Evolutionary conservation across 2,113 vertebrate genomes (phyloP).

Genomic region (Brachyhypopomus occidentalis): DNA sequence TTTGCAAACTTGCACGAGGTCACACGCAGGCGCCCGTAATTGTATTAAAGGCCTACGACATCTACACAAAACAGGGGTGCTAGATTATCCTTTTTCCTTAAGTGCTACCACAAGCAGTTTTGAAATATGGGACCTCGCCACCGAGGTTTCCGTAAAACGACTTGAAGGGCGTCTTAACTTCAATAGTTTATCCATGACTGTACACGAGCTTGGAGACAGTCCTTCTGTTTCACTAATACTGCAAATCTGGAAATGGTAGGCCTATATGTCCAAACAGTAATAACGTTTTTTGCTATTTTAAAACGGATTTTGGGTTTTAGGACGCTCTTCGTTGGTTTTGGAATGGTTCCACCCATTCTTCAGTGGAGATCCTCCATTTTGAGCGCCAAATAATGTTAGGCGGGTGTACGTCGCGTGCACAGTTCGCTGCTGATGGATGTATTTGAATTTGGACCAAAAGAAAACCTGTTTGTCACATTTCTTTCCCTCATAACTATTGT

Average conservation of each 20-base stretch:
- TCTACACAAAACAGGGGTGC: neutral
- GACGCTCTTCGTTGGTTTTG: neutral
- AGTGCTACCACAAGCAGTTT: neutral
- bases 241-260: too few relatives aligned
- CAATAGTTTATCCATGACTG: neutral
- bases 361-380: slow-evolving; percentile 54
- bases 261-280: too few relatives aligned
- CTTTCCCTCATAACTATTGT: neutral
- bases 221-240: neutral
- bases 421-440: neutral
- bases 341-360: slow-evolving; percentile 9
- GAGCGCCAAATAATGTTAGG: slow-evolving; percentile 22
- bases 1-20: slow-evolving; percentile 5
- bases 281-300: too few relatives aligned
- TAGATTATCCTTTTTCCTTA: neutral
- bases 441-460: neutral
- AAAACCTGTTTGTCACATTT: neutral
- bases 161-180: neutral
- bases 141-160: neutral
- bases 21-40: neutral
- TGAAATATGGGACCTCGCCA: neutral
- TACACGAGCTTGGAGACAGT: neutral
- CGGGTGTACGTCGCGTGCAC: neutral
- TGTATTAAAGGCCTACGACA: neutral
- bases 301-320: neutral